A percentile compares a stretch with the other conserved stretches of the same genome.
phyloP scores from a whole-genome alignment of 2,888 invertebrate species.

The Operophtera brumata region DNA sequence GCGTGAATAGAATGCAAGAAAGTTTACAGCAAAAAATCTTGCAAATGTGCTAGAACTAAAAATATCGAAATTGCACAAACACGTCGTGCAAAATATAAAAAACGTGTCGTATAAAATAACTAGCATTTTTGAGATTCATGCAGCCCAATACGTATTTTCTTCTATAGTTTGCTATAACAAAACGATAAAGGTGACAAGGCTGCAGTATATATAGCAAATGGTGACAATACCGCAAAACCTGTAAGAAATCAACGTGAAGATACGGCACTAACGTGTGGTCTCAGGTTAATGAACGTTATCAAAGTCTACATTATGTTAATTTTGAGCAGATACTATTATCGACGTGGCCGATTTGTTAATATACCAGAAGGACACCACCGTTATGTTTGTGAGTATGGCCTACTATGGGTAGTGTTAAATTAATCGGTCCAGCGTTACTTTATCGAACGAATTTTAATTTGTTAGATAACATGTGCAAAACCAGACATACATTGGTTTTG shows the following conservation, averaged over 20 bases:
- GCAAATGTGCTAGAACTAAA: constrained; percentile 39
- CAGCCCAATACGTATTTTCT: constrained; percentile 36
- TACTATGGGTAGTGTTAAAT: constrained; percentile 49
- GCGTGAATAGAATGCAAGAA: constrained; percentile 64
- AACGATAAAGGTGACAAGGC: constrained; percentile 29
- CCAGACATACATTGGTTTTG: constrained; percentile 69
- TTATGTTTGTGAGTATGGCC: constrained; percentile 52
- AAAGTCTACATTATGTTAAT: constrained; percentile 72
- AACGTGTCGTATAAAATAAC: too few relatives aligned
- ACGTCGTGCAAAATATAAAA: constrained; percentile 57
- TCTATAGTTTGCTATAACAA: constrained; percentile 31
- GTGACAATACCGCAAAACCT: constrained; percentile 59
- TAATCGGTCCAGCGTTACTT: constrained; percentile 66
- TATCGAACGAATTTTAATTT: constrained; percentile 31
- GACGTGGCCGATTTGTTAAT: constrained; percentile 66
- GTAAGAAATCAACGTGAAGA: constrained; percentile 65
- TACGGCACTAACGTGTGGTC: constrained; percentile 76
- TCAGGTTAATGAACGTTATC: constrained; percentile 76
- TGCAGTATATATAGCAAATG: constrained; percentile 21
- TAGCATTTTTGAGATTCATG: constrained; percentile 51
- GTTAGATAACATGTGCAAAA: constrained; percentile 44
- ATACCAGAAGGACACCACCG: constrained; percentile 70
- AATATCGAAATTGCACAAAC: constrained; percentile 50
- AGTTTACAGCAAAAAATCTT: constrained; percentile 53
- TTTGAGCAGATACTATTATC: constrained; percentile 64